Conservation (phyloP, 2,113 vertebrate genomes). For the Dasyprocta punctata region DNA sequence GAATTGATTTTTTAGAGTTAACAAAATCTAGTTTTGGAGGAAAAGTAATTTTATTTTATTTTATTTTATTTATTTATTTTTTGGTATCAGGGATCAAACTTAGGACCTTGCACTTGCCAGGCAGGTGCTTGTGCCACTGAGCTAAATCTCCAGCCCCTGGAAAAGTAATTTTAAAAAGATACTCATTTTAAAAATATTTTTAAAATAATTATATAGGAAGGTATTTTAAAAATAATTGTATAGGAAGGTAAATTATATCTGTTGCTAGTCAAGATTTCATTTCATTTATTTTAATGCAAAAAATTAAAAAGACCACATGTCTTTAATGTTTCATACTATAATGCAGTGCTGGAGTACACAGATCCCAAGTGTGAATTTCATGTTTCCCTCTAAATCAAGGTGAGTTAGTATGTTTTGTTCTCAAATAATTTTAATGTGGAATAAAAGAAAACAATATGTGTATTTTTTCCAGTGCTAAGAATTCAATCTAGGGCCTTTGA, state of each 20-base stretch:
- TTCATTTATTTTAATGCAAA: not conserved
- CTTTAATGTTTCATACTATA: not conserved
- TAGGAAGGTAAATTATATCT: not conserved
- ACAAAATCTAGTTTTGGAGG: not conserved
- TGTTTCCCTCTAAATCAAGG: not conserved
- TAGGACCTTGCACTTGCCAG: too few relatives aligned
- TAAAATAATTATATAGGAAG: not conserved
- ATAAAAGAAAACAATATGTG: not conserved
- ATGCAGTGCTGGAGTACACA: not conserved
- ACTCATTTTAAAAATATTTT: not conserved
- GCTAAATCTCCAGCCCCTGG: too few relatives aligned
- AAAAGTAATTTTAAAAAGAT: not conserved
- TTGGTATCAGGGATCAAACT: too few relatives aligned
- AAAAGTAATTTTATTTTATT: not conserved
- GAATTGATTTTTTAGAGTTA: not conserved
- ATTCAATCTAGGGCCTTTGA: not conserved
- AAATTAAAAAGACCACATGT: not conserved
- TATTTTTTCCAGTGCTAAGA: not conserved
- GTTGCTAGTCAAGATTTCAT: not conserved
- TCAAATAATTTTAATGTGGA: not conserved
- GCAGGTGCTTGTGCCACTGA: too few relatives aligned
- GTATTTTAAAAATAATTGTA: not conserved
- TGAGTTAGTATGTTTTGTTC: not conserved
- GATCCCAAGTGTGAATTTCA: not conserved
- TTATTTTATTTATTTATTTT: too few relatives aligned